Percentiles rank a stretch among this genome's conserved stretches.
These are phyloP conservation scores for Drosophila lowei DNA, from an alignment of 1,140 invertebrate genomes.

Conservation along the genomic window DNA sequence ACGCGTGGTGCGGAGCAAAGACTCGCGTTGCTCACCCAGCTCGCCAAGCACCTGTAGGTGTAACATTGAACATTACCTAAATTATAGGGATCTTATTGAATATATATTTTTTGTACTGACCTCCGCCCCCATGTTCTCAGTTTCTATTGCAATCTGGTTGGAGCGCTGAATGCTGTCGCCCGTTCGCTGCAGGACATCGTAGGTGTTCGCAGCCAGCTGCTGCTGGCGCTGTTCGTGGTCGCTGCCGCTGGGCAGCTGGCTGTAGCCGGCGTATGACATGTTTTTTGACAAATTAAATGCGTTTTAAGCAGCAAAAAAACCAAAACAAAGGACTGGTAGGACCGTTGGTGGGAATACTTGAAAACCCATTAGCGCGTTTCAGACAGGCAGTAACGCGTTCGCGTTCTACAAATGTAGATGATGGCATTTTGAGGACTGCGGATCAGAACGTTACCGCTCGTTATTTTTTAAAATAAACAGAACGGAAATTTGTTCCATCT, in stretches of 20 bases:
- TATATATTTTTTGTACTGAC: constrained; percentile 81
- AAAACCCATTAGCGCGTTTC: not conserved
- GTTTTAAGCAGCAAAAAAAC: constrained; percentile 11
- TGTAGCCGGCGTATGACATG: constrained; percentile 63
- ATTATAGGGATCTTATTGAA: not conserved
- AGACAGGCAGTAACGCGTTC: constrained; percentile 7
- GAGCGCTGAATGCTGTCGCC: constrained; percentile 84
- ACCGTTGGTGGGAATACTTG: not conserved
- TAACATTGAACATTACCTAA: not conserved
- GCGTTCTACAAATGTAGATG: too few relatives aligned
- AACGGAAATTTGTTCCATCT: too few relatives aligned
- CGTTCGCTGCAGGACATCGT: constrained; percentile 65
- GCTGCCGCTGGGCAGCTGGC: constrained; percentile 61
- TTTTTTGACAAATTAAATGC: constrained; percentile 15
- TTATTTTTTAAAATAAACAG: too few relatives aligned
- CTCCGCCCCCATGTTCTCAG: constrained; percentile 90
- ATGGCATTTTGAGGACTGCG: too few relatives aligned
- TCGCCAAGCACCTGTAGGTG: constrained; percentile 74
- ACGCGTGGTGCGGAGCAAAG: constrained; percentile 83
- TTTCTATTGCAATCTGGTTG: constrained; percentile 89
- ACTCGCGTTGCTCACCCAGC: constrained; percentile 83
- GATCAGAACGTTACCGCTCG: too few relatives aligned
- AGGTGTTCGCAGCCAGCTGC: constrained; percentile 60
- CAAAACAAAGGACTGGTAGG: constrained; percentile 33
- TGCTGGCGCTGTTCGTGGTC: constrained; percentile 52